Base-by-base conservation (phyloP, 2,113 vertebrate genomes). In the Lanius collurio region DNA sequence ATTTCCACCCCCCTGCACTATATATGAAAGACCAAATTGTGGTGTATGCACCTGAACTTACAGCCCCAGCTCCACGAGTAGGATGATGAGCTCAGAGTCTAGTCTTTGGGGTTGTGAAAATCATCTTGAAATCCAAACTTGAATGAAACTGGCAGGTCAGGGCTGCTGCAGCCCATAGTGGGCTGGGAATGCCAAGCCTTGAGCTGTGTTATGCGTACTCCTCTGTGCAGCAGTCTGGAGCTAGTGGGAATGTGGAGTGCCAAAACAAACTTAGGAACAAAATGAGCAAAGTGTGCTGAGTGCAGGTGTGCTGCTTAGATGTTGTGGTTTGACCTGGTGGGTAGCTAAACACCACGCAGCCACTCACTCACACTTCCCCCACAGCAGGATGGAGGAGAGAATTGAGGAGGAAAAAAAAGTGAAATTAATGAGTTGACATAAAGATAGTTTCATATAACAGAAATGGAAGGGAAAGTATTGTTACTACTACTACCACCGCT, bases 191-290 rank as follows among this genome's bases (percentile, higher is more conserved):
- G 75, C 77, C 75, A 13, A 22, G 35, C 55, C 23, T 14, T 55
- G 75, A 65, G 28, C 79, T 62, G 41, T 3, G 5, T 41, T 50
- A 67, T 0, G 2, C 0, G 0, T 1, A 5, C 59, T 85, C 2
- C 56, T 50, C 42, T 20, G 73, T 39, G 41, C 44, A 73, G 49
- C 53, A n/a, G 64, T 87, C 52, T 60, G 69, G 64, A 86, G 60
- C 70, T 1, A 59, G 21, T 5, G 7, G 22, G 74, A 93, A 69
- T 0, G 33, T 44, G 44, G 60, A 8, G 65, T 84, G 93, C 93
- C 93, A 93, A 87, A 84, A 64, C 47, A 94, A 90, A 89, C 65
- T 37, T 15, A 26, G 10, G 33, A 63, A 83, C 60, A 89, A 55
- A 89, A 90, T 81, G 69, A 69, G 74, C 81, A 71, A 95, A 93